Percentiles rank a stretch among this genome's conserved stretches.
Evolutionary conservation across 2,113 vertebrate genomes (phyloP).

Genomic region (Oriolus oriolus): DNA sequence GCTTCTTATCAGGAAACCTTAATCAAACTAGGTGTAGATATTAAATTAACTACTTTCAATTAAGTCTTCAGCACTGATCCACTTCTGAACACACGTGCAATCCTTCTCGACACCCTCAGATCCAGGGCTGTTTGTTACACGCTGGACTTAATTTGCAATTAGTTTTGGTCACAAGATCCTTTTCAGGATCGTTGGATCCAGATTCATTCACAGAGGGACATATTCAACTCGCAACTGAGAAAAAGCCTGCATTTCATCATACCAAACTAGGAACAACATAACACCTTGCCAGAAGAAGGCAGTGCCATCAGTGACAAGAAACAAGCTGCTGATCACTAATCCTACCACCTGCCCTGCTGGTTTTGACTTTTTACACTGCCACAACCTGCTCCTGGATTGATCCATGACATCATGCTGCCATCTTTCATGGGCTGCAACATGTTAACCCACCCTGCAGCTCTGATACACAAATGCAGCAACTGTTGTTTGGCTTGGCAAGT

Average conservation of each 20-base stretch:
- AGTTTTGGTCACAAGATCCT: background rate
- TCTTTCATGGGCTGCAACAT: background rate
- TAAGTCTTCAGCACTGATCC: background rate
- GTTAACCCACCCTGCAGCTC: background rate
- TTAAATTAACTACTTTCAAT: background rate
- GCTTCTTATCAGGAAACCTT: background rate
- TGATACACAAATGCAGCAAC: background rate
- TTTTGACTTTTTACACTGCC: background rate
- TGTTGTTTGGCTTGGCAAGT: background rate
- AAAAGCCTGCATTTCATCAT: background rate
- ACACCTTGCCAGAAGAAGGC: background rate
- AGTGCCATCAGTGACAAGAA: background rate
- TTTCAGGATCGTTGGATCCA: background rate
- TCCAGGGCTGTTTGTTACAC: rapidly evolving
- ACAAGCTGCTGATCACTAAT: background rate
- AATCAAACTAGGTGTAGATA: background rate
- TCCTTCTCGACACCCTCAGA: background rate
- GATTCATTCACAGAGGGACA: background rate
- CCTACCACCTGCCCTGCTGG: background rate
- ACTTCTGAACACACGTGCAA: background rate
- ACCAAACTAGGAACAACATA: background rate
- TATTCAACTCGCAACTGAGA: background rate
- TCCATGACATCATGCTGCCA: background rate
- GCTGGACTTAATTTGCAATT: background rate
- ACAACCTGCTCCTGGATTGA: background rate